Evolutionary conservation across 2,888 invertebrate species (phyloP), one percentile per base, ranked within the genome.

Genomic region (Ennomos quercinarius): DNA sequence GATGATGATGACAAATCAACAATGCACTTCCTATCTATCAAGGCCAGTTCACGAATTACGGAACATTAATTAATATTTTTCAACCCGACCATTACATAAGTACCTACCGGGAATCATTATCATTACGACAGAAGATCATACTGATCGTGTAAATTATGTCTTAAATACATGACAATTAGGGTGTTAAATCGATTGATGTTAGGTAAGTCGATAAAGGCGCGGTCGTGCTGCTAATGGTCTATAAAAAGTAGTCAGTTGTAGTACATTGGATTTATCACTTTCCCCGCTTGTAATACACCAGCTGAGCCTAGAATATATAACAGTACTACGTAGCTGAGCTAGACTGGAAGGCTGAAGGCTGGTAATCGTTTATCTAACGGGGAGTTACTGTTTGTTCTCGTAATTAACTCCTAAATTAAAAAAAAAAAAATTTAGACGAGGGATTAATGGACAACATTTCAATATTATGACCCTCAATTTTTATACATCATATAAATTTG

Each of bases 261-360:
- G 69, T 64, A 51, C 73, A 76, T 78, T 77, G 74, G 76, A 81
- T 80, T 82, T 78, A 77, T 83, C 81, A 86, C 87, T 86, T 86
- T 87, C 85, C 79, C 75, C 71, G 40, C 59, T 74, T 77, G 73
- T 77, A 76, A 67, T 71, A 71, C 51, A 37, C 77, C 74, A 68
- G 51, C 44, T 52, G n/a, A n/a, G n/a, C n/a, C n/a, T n/a, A n/a
- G n/a, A n/a, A n/a, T n/a, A n/a, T n/a, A n/a, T n/a, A n/a, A n/a
- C n/a, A n/a, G n/a, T n/a, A n/a, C n/a, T n/a, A n/a, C n/a, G n/a
- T n/a, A n/a, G n/a, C n/a, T n/a, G 76, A 74, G 78, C 77, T 78
- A 73, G 74, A 72, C 69, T 71, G 59, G 67, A 60, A 73, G 74
- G 72, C 69, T 71, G 59, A 67, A 60, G 66, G 74, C 71, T 74